Evolutionary conservation across 64 coral and sea anemone species (phyloP).

Genomic region (Dendronephthya gigantea): DNA sequence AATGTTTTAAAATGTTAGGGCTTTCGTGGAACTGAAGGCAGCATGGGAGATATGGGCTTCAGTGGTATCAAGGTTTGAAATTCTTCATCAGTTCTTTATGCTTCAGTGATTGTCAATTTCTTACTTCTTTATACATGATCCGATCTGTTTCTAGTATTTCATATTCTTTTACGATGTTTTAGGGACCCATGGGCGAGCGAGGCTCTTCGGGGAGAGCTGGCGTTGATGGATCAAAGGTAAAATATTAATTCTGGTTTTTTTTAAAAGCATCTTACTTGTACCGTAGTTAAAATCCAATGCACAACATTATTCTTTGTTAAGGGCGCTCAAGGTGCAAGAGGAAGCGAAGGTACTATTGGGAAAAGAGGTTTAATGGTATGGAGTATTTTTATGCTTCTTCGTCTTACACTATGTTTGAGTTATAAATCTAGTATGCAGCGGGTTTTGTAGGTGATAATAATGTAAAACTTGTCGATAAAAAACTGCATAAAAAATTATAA

Average conservation of each 20-base stretch:
- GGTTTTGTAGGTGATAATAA: no score
- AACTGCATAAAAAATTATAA: no score
- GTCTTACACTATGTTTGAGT: no score
- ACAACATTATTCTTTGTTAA: no score
- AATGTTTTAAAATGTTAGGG: not conserved
- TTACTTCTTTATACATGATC: not conserved
- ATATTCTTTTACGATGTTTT: not conserved
- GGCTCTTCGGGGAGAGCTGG: not conserved
- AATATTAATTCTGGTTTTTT: no score
- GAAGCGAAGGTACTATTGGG: not conserved
- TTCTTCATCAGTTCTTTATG: not conserved
- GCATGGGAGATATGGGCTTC: not conserved
- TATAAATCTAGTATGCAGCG: no score
- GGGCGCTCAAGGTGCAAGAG: not conserved
- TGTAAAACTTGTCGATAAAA: no score
- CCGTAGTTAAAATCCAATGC: no score
- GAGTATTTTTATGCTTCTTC: no score
- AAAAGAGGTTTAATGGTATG: no score
- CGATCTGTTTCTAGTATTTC: not conserved
- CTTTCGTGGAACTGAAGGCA: not conserved
- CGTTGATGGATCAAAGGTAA: not conserved
- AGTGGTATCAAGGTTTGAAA: not conserved
- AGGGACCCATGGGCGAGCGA: not conserved
- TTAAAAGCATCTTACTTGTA: no score
- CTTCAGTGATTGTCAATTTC: not conserved